Evolutionary conservation across 2,797 vertebrate genomes (phyloP).

Genomic region (Bovichtus variegatus): DNA sequence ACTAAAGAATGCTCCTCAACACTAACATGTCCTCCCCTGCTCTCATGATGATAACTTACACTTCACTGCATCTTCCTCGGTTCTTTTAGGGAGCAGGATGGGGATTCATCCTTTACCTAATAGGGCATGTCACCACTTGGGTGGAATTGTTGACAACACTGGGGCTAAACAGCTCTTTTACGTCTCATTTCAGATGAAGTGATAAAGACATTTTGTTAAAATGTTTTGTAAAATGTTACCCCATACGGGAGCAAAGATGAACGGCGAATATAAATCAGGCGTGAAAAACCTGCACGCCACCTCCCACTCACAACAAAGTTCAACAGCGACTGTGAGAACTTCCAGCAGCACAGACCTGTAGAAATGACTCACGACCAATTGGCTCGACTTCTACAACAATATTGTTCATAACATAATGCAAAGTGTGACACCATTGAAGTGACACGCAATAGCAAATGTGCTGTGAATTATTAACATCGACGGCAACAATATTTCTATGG

Average conservation of each 20-base stretch:
- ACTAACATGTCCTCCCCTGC: constrained; percentile 80
- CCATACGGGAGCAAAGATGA: constrained; percentile 5
- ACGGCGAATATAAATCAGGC: constrained; percentile 18
- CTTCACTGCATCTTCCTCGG: constrained; percentile 38
- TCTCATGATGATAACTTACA: constrained; percentile 66
- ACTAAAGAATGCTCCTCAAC: constrained; percentile 79
- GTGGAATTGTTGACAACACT: constrained; percentile 5
- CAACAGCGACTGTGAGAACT: constrained; percentile 12
- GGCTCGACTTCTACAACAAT: constrained; percentile 20
- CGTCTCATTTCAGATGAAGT: constrained; percentile 15
- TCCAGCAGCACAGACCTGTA: constrained; percentile 17
- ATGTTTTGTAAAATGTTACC: constrained; percentile 17
- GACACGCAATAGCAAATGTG: background rate
- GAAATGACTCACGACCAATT: constrained; percentile 13
- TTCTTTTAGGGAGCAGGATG: constrained; percentile 31
- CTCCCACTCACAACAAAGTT: constrained; percentile 16
- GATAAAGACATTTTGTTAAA: background rate
- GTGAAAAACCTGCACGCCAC: background rate
- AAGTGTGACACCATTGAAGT: constrained; percentile 25
- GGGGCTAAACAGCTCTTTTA: constrained; percentile 17
- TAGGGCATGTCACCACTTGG: constrained; percentile 9
- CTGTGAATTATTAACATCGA: constrained; percentile 13
- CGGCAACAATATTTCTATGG: constrained; percentile 7
- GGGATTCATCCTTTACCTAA: constrained; percentile 28
- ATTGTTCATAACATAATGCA: constrained; percentile 27